Conservation (phyloP, 2,797 vertebrate genomes). For the Huso huso region DNA sequence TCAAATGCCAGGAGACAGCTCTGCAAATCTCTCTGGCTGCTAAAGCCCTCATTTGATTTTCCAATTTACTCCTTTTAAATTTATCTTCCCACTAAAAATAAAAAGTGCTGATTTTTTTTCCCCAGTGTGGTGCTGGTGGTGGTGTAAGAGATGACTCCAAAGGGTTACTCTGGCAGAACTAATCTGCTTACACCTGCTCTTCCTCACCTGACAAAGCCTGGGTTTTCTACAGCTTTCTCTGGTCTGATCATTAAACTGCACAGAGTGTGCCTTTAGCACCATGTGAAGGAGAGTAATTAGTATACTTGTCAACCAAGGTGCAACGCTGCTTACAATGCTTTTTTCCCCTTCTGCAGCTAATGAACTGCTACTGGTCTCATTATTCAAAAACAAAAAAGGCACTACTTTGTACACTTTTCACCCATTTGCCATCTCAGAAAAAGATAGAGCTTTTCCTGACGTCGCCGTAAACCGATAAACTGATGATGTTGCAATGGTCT, state of each 20-base stretch:
- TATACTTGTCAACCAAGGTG: constrained; percentile 96
- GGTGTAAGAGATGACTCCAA: constrained; percentile 78
- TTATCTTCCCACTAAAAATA: constrained; percentile 91
- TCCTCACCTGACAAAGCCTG: constrained; percentile 74
- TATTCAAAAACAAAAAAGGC: constrained; percentile 80
- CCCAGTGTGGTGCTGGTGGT: constrained; percentile 59
- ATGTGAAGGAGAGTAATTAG: constrained; percentile 93
- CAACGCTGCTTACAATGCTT: constrained; percentile 80
- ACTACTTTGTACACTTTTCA: constrained; percentile 71
- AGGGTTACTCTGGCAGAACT: constrained; percentile 99
- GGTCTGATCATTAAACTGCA: constrained; percentile 86
- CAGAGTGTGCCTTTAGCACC: constrained; percentile 80
- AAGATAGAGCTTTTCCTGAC: constrained; percentile 58
- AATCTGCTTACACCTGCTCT: constrained; percentile 95
- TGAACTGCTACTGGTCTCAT: constrained; percentile 88
- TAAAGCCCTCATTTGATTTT: constrained; percentile 99
- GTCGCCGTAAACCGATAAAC: constrained; percentile 53
- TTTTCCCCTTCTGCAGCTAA: constrained; percentile 74
- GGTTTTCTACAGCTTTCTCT: constrained; percentile 69
- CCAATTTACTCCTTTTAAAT: constrained; percentile 99
- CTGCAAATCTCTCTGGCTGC: constrained; percentile 98
- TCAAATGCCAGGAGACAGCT: constrained; percentile 96
- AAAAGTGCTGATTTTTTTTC: constrained; percentile 82
- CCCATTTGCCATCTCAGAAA: constrained; percentile 58
- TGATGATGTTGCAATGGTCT: constrained; percentile 46